A percentile compares a stretch with the other conserved stretches of the same genome.
phyloP scores from a whole-genome alignment of 2,797 vertebrate genomes.

The Coregonus suidteri region DNA sequence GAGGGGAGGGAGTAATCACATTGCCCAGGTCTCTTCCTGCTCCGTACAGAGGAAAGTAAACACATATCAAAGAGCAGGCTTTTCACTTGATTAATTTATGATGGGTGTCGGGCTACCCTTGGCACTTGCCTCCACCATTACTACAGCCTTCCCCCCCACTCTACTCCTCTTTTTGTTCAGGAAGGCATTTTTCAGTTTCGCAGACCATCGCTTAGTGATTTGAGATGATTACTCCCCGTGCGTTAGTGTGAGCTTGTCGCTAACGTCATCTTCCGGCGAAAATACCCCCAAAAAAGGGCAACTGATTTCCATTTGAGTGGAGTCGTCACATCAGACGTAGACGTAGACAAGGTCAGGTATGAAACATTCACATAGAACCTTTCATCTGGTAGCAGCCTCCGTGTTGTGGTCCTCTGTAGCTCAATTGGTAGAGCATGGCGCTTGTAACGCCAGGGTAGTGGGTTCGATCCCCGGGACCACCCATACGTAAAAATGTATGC shows the following conservation, averaged over 20 bases:
- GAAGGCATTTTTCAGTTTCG: not conserved
- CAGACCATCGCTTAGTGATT: not conserved
- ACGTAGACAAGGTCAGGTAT: not conserved
- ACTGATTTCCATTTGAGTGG: not conserved
- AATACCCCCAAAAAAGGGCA: too few species aligned
- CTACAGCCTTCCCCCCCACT: not conserved
- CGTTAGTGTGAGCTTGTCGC: not conserved
- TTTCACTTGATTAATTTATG: constrained; percentile 1
- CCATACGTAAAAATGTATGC: too few species aligned
- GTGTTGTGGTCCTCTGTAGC: too few species aligned
- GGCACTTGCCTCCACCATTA: not conserved
- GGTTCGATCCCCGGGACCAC: too few species aligned
- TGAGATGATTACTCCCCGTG: not conserved
- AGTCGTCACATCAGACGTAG: not conserved
- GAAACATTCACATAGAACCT: not conserved
- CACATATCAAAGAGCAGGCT: not conserved
- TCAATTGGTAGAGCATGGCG: too few species aligned
- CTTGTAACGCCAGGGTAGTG: too few species aligned
- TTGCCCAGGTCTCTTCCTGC: not conserved
- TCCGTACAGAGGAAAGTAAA: not conserved
- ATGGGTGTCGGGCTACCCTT: not conserved
- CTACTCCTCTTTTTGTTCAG: not conserved
- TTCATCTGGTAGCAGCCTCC: not conserved
- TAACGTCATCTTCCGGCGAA: too few species aligned
- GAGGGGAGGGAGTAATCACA: not conserved